Percentiles rank a stretch among this genome's conserved stretches.
Evolutionary conservation across 2,888 invertebrate genomes (phyloP).

Genomic region (Agrochola macilenta): DNA sequence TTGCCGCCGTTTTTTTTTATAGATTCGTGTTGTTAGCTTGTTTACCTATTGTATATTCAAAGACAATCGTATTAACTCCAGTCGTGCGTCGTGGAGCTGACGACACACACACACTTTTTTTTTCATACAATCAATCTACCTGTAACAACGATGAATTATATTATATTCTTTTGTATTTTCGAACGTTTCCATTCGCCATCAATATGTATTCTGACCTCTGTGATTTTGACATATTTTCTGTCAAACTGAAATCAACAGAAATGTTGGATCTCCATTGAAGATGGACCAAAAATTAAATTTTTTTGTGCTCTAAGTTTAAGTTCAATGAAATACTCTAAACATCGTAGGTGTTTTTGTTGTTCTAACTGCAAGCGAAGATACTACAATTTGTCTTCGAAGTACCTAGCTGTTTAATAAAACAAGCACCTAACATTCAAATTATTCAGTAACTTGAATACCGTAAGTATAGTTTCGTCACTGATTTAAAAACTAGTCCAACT

Average conservation of each 20-base stretch:
- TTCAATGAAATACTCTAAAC: background rate
- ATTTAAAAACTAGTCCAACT: background rate
- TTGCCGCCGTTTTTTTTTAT: too few species aligned
- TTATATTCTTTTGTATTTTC: conserved; percentile 3
- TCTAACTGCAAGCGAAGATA: background rate
- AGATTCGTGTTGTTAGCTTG: too few species aligned
- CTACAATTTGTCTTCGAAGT: background rate
- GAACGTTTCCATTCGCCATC: conserved; percentile 2
- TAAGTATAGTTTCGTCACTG: conserved; percentile 12
- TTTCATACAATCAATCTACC: too few species aligned
- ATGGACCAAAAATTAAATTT: background rate
- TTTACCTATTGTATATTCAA: too few species aligned
- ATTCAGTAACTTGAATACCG: conserved; percentile 5
- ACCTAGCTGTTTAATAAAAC: background rate
- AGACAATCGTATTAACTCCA: too few species aligned
- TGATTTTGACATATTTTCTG: conserved; percentile 2
- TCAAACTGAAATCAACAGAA: conserved; percentile 12
- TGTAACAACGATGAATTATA: background rate
- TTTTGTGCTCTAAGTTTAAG: background rate
- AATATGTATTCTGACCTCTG: background rate
- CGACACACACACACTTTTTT: too few species aligned
- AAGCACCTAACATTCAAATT: background rate
- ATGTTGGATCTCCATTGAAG: background rate
- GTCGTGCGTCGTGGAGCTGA: too few species aligned
- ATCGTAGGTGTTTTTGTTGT: background rate